Percentiles rank a stretch among this genome's conserved stretches.
Conservation (phyloP, 92 coral and sea anemone species). For the Montipora capitata region DNA sequence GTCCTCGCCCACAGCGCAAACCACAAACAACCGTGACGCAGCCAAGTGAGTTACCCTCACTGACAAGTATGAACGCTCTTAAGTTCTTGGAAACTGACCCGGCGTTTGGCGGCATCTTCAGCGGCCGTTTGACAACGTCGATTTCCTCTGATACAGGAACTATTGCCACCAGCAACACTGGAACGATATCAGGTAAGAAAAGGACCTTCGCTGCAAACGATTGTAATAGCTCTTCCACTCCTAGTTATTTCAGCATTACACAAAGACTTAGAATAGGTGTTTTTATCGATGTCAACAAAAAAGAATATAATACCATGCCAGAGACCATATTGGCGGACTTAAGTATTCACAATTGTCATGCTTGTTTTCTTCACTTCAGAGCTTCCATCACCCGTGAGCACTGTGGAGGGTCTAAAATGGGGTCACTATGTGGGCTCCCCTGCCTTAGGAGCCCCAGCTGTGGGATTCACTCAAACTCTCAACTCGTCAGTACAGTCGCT, state of each 20-base stretch:
- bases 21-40: constrained; percentile 12
- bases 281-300: too few species aligned
- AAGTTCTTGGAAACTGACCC: constrained; percentile 71
- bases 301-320: too few species aligned
- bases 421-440: constrained; percentile 97
- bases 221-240: not conserved
- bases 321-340: too few species aligned
- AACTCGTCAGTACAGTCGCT: constrained; percentile 76
- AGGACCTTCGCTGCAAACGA: not conserved
- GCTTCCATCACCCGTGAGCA: constrained; percentile 77
- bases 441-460: constrained; percentile 85
- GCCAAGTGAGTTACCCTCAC: constrained; percentile 31
- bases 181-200: constrained; percentile 72
- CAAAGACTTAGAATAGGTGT: too few species aligned
- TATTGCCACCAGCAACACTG: constrained; percentile 60
- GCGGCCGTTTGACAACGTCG: constrained; percentile 66
- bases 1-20: constrained; percentile 77
- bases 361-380: constrained; percentile 51
- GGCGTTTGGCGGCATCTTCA: constrained; percentile 30
- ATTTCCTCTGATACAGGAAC: constrained; percentile 74
- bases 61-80: constrained; percentile 34
- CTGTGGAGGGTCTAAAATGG: constrained; percentile 96
- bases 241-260: too few species aligned
- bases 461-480: constrained; percentile 74
- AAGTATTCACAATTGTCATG: too few species aligned